Conservation (phyloP, 2,888 invertebrate species). For the Pteria penguin region DNA sequence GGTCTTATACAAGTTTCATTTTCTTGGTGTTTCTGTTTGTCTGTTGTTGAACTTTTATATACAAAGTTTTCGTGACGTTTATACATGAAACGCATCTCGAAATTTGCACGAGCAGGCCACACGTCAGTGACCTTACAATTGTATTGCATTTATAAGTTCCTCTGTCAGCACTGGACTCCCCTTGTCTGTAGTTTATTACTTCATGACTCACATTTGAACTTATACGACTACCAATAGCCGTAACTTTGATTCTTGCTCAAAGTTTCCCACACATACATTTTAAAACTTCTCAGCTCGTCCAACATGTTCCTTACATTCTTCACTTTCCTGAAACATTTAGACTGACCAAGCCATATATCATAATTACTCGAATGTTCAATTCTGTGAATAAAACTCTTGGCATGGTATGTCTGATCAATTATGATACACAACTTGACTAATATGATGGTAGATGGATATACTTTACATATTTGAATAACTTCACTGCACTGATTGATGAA, state of each 20-base stretch:
- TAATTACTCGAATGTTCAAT: background rate
- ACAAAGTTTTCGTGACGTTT: background rate
- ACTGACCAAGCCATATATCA: conserved; percentile 23
- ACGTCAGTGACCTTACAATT: conserved; percentile 12
- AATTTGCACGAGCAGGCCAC: conserved; percentile 1
- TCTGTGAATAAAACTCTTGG: conserved; percentile 16
- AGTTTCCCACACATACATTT: conserved; percentile 34
- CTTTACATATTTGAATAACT: background rate
- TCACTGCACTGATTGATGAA: background rate
- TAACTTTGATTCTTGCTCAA: conserved; percentile 19
- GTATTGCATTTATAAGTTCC: background rate
- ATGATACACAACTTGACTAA: conserved; percentile 15
- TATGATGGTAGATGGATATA: background rate
- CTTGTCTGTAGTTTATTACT: conserved; percentile 17
- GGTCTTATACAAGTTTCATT: background rate
- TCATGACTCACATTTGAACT: background rate
- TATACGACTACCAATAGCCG: conserved; percentile 19
- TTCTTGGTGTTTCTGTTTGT: background rate
- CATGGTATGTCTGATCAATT: background rate
- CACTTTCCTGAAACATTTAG: background rate
- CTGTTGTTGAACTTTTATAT: background rate
- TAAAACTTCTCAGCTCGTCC: background rate
- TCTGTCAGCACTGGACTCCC: conserved; percentile 16
- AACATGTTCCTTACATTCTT: background rate
- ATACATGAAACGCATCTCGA: conserved; percentile 12